phyloP scores from a whole-genome alignment of 1,140 invertebrate species.

The Drosophila varians region DNA sequence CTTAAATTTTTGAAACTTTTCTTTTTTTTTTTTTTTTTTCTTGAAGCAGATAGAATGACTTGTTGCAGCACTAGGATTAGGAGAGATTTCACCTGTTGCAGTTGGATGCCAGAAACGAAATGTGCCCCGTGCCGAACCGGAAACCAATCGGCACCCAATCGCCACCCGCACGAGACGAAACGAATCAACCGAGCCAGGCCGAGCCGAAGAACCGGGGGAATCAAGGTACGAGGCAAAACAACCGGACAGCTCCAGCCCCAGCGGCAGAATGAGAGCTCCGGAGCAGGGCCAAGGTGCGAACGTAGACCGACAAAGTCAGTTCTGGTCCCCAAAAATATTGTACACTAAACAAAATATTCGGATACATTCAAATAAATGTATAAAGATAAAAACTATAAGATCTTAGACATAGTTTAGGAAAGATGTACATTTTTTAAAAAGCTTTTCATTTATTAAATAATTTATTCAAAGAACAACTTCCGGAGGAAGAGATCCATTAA shows the following conservation, averaged over 20 bases:
- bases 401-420: no score
- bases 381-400: background rate
- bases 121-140: conserved; percentile 1
- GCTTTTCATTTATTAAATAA: no score
- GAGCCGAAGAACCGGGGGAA: conserved; percentile 2
- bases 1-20: no score
- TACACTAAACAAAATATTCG: background rate
- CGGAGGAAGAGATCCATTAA: no score
- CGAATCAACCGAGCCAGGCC: background rate
- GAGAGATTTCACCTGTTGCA: background rate
- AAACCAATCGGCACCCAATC: conserved; percentile 5
- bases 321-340: background rate
- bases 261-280: conserved; percentile 31
- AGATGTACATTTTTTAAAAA: no score
- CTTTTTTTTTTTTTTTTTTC: no score
- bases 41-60: no score
- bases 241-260: conserved; percentile 37
- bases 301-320: background rate
- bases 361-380: background rate
- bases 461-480: no score
- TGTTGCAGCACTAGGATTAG: background rate
- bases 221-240: conserved; percentile 5
- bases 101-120: background rate
- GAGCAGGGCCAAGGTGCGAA: conserved; percentile 3
- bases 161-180: background rate